Base-by-base conservation (phyloP, 2,113 vertebrate species). In the Pelmatolapia mariae region DNA sequence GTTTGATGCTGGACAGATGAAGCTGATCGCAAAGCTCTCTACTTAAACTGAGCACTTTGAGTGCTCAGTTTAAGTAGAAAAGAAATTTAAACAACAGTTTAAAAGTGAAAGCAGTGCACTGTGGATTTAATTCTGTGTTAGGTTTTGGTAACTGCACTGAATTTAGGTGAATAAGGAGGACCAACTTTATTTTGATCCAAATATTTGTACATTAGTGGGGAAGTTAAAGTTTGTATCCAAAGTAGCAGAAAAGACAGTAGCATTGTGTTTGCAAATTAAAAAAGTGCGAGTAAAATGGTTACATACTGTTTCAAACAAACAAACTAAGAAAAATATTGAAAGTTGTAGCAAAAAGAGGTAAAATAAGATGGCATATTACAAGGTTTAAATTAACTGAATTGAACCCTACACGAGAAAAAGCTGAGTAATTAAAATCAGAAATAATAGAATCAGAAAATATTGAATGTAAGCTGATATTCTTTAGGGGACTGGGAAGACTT, bases 231-330 rank as follows among this genome's bases (percentile, higher is more conserved):
- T 53, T 53, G 52, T 4, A 53, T 11, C 10, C 19, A 53, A 2
- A 3, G 1, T 4, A 11, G 52, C 2, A 53, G 52, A 53, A 53
- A 53, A 53, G 52, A 53, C 52, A 53, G 3, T 0, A 11, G 52
- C 52, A 53, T 53, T 53, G 19, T 53, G 10, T 22, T 53, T 1
- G 3, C 52, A 53, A 10, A 53, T 53, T 12, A 22, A 22, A 54
- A 54, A 1, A 52, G 1, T 54, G 6, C 1, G 7, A 54, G 53
- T 54, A 24, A 54, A 54, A 54, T 54, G 6, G 53, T 54, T 54
- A 24, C 53, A 54, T 24, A 54, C 10, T 22, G 53, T 54, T 54
- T 54, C 53, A 54, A 54, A 54, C n/a, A 54, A 54, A 54, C 12
- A 54, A 12, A 22, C n/a, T 54, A 2, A 53, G 52, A 53, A 22